These are phyloP conservation scores for Oncorhynchus tshawytscha DNA, from an alignment of 2,113 vertebrate genomes.

Conservation along the genomic window DNA sequence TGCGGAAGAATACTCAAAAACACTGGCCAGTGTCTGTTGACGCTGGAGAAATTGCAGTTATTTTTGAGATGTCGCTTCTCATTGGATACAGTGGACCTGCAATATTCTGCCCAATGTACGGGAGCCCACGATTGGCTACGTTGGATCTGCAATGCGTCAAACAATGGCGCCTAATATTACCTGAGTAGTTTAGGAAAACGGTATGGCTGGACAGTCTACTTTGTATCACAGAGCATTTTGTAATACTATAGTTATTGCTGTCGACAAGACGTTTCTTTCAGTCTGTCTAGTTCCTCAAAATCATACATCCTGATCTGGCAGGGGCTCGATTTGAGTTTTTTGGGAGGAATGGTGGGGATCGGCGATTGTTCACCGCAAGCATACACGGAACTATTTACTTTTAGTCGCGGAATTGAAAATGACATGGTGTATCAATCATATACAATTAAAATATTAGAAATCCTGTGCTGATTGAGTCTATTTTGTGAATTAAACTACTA, in stretches of 20 bases:
- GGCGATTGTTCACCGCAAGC: constrained; percentile 19
- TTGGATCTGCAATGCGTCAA: constrained; percentile 96
- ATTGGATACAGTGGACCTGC: constrained; percentile 82
- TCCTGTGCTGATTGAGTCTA: no score
- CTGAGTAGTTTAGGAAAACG: background rate
- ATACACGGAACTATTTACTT: constrained; percentile 12
- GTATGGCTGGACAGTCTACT: background rate
- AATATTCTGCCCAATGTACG: constrained; percentile 76
- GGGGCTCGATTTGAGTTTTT: background rate
- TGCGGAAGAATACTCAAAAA: constrained; percentile 78
- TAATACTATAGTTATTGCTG: background rate
- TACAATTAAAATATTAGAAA: no score
- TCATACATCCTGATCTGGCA: background rate
- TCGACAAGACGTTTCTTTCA: background rate
- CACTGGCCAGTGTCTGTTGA: constrained; percentile 52
- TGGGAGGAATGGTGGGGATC: constrained; percentile 8
- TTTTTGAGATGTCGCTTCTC: constrained; percentile 60
- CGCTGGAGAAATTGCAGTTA: constrained; percentile 45
- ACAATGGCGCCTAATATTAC: constrained; percentile 53
- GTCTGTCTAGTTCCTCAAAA: background rate
- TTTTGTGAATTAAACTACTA: no score
- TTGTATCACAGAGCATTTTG: background rate
- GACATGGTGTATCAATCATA: background rate
- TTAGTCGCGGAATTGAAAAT: constrained; percentile 21
- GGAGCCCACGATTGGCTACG: constrained; percentile 75